Evolutionary conservation across 2,888 invertebrate species (phyloP).

Genomic region (Volucella inflata): DNA sequence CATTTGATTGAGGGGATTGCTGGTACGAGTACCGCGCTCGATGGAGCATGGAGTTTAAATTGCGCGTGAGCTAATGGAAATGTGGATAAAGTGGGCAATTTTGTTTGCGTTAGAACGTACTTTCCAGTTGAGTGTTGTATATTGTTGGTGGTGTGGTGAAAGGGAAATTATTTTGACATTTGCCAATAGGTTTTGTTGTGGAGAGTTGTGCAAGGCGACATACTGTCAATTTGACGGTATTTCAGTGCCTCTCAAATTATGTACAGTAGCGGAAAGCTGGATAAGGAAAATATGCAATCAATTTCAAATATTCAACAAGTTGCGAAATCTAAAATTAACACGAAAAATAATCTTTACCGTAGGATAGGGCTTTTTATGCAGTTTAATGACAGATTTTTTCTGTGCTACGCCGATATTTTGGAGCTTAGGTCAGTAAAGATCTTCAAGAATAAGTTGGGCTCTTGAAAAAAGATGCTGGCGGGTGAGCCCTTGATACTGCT

Average conservation of each 20-base stretch:
- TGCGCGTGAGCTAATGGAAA: conserved; percentile 50
- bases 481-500: no score
- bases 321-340: no score
- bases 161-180: conserved; percentile 40
- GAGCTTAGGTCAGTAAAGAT: no score
- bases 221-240: not conserved
- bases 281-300: not conserved
- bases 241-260: conserved; percentile 4
- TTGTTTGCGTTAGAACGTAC: conserved; percentile 5
- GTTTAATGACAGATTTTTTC: no score
- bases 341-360: no score
- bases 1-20: conserved; percentile 41
- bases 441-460: no score
- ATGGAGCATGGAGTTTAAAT: not conserved
- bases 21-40: not conserved
- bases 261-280: not conserved
- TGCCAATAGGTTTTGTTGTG: conserved; percentile 14
- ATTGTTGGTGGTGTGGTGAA: not conserved
- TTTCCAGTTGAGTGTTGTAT: conserved; percentile 18
- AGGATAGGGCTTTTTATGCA: no score
- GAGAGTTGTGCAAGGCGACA: conserved; percentile 1
- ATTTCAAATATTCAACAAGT: no score
- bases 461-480: no score
- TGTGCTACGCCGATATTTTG: no score
- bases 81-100: conserved; percentile 24